These are phyloP conservation scores for Halcyon senegalensis DNA, from an alignment of 2,113 vertebrate species.

Conservation along the genomic window DNA sequence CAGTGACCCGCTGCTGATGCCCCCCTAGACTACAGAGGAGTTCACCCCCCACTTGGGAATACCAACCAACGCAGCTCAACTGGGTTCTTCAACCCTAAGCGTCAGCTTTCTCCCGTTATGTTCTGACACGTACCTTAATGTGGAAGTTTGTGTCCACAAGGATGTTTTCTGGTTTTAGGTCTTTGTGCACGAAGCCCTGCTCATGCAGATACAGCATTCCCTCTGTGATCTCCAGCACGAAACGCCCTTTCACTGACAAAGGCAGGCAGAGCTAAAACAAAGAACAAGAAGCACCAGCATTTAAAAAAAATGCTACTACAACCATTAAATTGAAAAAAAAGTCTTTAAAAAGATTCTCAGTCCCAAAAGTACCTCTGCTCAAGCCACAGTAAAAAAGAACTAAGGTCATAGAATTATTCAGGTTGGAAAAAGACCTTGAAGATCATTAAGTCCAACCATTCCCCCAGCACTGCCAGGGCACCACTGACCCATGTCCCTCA, in stretches of 20 bases:
- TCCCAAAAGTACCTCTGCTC: neutral
- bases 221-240: slow-evolving; percentile 89
- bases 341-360: neutral
- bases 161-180: slow-evolving; percentile 96
- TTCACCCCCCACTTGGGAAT: neutral
- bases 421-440: too few relatives aligned
- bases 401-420: neutral
- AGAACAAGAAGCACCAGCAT: neutral
- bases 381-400: neutral
- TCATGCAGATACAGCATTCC: slow-evolving; percentile 91
- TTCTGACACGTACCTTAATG: slow-evolving; percentile 85
- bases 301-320: neutral
- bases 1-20: neutral
- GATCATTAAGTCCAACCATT: too few relatives aligned
- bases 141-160: slow-evolving; percentile 91
- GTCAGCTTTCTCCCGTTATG: neutral
- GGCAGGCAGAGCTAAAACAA: slow-evolving; percentile 81
- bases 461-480: too few relatives aligned
- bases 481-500: too few relatives aligned
- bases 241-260: slow-evolving; percentile 87
- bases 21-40: neutral
- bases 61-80: neutral
- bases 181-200: slow-evolving; percentile 89
- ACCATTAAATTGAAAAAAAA: neutral
- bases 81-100: neutral